Conservation (phyloP, 2,888 invertebrate species). For the Invenusta paracnida region DNA sequence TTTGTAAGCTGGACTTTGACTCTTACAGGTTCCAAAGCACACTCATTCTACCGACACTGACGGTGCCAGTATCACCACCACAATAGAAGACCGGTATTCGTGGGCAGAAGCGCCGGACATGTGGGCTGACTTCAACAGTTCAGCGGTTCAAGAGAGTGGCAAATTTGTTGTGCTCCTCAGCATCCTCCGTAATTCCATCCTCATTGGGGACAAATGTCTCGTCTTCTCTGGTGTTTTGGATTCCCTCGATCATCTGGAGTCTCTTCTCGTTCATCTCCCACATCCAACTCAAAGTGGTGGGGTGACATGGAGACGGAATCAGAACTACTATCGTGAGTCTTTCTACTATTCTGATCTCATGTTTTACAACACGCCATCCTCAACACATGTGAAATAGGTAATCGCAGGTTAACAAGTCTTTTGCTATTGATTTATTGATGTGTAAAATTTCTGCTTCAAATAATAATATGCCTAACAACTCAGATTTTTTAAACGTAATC, state of each 20-base stretch:
- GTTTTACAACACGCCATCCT: too few species aligned
- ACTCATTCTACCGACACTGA: too few species aligned
- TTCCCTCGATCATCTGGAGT: conserved; percentile 88
- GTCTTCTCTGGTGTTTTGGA: conserved; percentile 92
- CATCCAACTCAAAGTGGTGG: neutral
- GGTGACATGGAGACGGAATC: conserved; percentile 46
- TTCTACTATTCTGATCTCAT: neutral
- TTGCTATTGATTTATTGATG: too few species aligned
- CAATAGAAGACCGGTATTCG: too few species aligned
- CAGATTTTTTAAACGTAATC: too few species aligned
- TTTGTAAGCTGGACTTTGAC: too few species aligned
- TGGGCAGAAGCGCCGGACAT: neutral
- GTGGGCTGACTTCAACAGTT: conserved; percentile 69
- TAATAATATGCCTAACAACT: too few species aligned
- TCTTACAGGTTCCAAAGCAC: too few species aligned
- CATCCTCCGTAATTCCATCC: conserved; percentile 80
- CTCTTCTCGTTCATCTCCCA: conserved; percentile 67
- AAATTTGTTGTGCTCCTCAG: conserved; percentile 90
- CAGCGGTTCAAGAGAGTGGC: conserved; percentile 82
- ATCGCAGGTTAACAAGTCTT: too few species aligned
- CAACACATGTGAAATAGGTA: too few species aligned
- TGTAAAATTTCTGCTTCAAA: too few species aligned
- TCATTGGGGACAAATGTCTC: conserved; percentile 79
- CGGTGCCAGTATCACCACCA: too few species aligned
- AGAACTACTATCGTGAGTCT: conserved; percentile 46